phyloP scores from a whole-genome alignment of 2,888 invertebrate species.

The Aphodius sticticus region DNA sequence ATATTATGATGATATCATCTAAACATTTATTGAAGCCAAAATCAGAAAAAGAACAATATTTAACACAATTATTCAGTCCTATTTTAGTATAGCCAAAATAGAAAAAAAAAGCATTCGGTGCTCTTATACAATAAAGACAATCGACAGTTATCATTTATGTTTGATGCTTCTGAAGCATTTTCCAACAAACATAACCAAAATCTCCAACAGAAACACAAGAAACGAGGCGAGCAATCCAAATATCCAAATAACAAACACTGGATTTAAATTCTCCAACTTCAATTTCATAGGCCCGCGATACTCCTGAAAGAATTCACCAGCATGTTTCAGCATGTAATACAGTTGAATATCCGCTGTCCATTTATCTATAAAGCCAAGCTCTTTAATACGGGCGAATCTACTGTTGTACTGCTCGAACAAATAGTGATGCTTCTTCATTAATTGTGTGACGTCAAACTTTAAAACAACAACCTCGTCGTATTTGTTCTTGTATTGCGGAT shows the following conservation, averaged over 20 bases:
- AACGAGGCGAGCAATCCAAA: not conserved
- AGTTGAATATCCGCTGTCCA: constrained; percentile 26
- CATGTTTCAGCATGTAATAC: not conserved
- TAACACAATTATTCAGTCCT: no score
- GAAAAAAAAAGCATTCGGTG: no score
- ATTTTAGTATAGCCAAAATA: no score
- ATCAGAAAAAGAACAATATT: no score
- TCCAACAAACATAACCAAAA: not conserved
- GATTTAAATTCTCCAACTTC: not conserved
- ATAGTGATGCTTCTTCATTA: constrained; percentile 33
- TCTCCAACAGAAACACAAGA: not conserved
- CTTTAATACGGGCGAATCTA: constrained; percentile 22
- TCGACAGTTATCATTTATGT: no score
- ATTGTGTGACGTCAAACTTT: constrained; percentile 13
- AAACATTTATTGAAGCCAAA: no score
- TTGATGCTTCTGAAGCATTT: not conserved
- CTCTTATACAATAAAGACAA: no score
- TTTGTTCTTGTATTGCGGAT: constrained; percentile 27
- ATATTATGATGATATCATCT: no score
- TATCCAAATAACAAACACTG: not conserved
- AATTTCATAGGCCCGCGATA: not conserved
- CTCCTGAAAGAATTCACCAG: not conserved
- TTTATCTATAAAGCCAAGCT: constrained; percentile 29
- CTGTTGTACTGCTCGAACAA: constrained; percentile 29
- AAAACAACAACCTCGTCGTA: constrained; percentile 26